A percentile compares a stretch with the other conserved stretches of the same genome.
Conservation (phyloP, 2,888 invertebrate genomes). For the Stenchaetothrips biformis region DNA sequence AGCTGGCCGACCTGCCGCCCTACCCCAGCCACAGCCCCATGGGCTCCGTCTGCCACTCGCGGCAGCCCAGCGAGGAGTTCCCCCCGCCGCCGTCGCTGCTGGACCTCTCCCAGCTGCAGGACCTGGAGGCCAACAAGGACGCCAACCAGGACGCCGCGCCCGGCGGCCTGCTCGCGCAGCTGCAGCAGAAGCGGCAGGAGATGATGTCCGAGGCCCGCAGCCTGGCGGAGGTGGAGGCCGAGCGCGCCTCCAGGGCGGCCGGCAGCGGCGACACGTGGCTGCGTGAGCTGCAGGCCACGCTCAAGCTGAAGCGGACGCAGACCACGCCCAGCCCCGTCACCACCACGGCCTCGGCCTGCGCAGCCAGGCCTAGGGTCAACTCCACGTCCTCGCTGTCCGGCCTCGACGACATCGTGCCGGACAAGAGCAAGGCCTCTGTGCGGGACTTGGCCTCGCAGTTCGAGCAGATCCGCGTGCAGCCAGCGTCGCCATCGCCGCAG, state of each 20-base stretch:
- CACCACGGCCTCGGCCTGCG: neutral
- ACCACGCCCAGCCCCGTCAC: neutral
- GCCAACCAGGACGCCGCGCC: constrained; percentile 40
- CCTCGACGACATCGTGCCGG: constrained; percentile 14
- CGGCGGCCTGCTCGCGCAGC: constrained; percentile 55
- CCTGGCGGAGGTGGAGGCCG: constrained; percentile 43
- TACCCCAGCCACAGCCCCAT: constrained; percentile 79
- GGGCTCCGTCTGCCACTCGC: constrained; percentile 70
- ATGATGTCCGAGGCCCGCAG: constrained; percentile 49
- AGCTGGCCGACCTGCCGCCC: constrained; percentile 43
- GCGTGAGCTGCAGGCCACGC: constrained; percentile 68
- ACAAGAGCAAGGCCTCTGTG: constrained; percentile 50
- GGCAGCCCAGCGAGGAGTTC: constrained; percentile 84
- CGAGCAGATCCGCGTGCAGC: constrained; percentile 52
- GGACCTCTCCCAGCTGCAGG: constrained; percentile 32
- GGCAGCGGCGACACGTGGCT: constrained; percentile 60
- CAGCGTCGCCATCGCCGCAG: neutral
- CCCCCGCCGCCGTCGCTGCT: constrained; percentile 68
- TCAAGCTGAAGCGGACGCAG: constrained; percentile 26
- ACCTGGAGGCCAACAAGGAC: constrained; percentile 2
- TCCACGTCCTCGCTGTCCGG: constrained; percentile 9
- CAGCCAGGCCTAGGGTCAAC: neutral
- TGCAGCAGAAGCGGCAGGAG: constrained; percentile 61
- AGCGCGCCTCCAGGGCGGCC: constrained; percentile 39
- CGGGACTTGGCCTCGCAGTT: constrained; percentile 78